Evolutionary conservation across 1,140 invertebrate species (phyloP), one percentile per base, ranked within the genome.

Genomic region (Idris sp.): DNA sequence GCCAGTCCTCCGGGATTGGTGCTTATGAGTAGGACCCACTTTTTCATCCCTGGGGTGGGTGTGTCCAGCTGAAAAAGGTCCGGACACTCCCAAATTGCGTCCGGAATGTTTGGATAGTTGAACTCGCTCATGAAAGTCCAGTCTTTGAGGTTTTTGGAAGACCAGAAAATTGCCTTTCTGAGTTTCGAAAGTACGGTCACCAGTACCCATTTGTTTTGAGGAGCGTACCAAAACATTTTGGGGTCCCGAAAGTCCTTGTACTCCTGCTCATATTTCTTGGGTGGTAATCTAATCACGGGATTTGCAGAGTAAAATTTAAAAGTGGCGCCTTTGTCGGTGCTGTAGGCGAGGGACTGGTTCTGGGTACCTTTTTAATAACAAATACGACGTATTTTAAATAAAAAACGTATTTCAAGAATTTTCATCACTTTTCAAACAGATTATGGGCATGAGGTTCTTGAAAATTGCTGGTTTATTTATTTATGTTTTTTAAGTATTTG

Each of bases 181-280:
- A 2, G n/a, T 10, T 33, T 2, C 9, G 26, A 31, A 7, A 49
- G 13, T 4, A 53, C 33, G 16, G 1, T 19, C 0, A 53, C 33
- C 33, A 53, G 8, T 0, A 53, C 33, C 49, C 49, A 53, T 9
- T 53, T 53, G 1, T 38, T 36, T 7, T 36, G 1, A 1, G 49
- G 49, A 1, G 31, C 31, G 30, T 53, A 36, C 49, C 49, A 53
- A 25, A 53, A 53, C n/a, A 53, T 33, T 38, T 53, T 53, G 7
- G 49, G 49, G 16, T 53, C 49, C 14, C 49, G 14, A 9, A 49
- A 49, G 8, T 49, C 11, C 11, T 33, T 31, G 26, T 0, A 53
- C 7, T 53, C 49, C 2, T n/a, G 8, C 10, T 2, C 14, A 8
- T 53, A 36, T 1, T 13, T 6, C 13, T 9, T 2, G 2, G 49